phyloP scores from a whole-genome alignment of 2,888 invertebrate species.

The Autographa gamma region DNA sequence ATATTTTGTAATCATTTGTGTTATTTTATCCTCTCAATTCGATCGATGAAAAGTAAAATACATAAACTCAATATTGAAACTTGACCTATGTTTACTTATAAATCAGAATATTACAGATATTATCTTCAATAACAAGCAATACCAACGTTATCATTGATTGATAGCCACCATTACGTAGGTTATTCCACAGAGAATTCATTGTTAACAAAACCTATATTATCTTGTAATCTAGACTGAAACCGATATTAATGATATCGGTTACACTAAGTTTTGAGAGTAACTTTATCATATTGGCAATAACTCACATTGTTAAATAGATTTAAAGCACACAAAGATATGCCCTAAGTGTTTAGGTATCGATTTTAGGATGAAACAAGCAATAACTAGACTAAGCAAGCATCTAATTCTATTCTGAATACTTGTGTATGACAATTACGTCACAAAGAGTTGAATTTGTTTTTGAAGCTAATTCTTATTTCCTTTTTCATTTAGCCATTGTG shows the following conservation, averaged over 20 bases:
- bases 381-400: too few relatives aligned
- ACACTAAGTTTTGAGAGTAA: not conserved
- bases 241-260: not conserved
- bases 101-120: not conserved
- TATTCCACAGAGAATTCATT: constrained; percentile 4
- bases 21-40: too few relatives aligned
- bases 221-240: not conserved
- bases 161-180: not conserved
- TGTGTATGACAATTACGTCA: too few relatives aligned
- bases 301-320: not conserved
- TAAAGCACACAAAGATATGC: not conserved
- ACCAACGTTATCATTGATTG: not conserved
- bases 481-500: too few relatives aligned
- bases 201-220: not conserved
- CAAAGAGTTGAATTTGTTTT: too few relatives aligned
- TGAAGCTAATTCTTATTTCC: too few relatives aligned
- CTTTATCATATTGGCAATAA: not conserved
- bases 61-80: not conserved
- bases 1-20: too few relatives aligned
- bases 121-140: not conserved
- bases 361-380: not conserved
- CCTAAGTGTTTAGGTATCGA: not conserved
- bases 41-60: not conserved
- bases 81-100: not conserved
- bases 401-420: too few relatives aligned